Evolutionary conservation across 2,888 invertebrate species (phyloP).

Genomic region (Pristionchus maxplancki): DNA sequence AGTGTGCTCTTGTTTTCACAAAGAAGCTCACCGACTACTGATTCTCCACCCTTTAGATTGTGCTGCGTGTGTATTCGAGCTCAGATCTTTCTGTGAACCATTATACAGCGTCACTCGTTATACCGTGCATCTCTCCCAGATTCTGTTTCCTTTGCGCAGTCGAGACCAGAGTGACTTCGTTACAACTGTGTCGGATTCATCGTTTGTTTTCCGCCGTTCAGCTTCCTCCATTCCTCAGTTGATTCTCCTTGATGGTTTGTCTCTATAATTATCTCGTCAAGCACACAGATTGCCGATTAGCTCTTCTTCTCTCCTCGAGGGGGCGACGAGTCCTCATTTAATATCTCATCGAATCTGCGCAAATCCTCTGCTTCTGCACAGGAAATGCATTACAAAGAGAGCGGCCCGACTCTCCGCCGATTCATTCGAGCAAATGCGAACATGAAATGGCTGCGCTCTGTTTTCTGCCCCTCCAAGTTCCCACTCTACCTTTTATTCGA

Average conservation of each 20-base stretch:
- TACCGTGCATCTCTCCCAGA: too few species aligned
- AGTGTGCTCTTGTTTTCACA: too few species aligned
- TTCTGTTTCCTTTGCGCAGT: neutral
- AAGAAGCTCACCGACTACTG: too few species aligned
- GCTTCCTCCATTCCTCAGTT: neutral
- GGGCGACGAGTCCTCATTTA: neutral
- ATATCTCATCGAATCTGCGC: conserved; percentile 27
- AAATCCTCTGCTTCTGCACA: conserved; percentile 9
- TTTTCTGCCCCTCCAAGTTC: neutral
- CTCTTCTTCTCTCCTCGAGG: too few species aligned
- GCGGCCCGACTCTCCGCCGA: neutral
- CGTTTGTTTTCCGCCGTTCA: neutral
- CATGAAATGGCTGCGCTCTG: neutral
- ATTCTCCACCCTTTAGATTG: too few species aligned
- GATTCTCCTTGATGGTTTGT: neutral
- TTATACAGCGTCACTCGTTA: too few species aligned
- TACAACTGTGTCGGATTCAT: neutral
- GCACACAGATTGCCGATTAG: conserved; percentile 11
- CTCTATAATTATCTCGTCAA: neutral
- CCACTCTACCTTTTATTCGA: neutral
- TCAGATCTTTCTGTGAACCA: too few species aligned
- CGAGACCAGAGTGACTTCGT: neutral
- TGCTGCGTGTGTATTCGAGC: too few species aligned
- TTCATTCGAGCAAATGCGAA: conserved; percentile 33
- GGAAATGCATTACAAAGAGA: conserved; percentile 40